Base-by-base conservation (phyloP, 1,140 invertebrate species). In the Scaptomyza montana region DNA sequence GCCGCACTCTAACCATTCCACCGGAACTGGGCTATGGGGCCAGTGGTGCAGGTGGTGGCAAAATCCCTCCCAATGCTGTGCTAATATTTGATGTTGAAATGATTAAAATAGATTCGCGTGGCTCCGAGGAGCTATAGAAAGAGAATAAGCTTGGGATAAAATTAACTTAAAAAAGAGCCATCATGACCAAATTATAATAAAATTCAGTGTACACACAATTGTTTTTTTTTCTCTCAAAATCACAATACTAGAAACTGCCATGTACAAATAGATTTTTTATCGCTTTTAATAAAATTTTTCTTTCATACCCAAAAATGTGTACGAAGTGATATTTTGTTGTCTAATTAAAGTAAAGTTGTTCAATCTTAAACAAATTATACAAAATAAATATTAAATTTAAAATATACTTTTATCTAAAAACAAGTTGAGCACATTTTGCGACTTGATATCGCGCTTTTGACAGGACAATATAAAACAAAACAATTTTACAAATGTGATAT, bases 1-100 rank as follows among this genome's bases (percentile, higher is more conserved):
- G 96, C 90, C 94, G 97, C 56, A 97, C 96, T 89, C 92, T 98
- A 16, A 95, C 97, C 4, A 97, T 97, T 80, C 96, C 96, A 19
- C 93, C 96, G n/a, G 95, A 97, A 77, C 92, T 98, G 67, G 97
- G 94, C 1, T 98, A 98, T 92, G 97, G 97, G 28, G 93, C 94
- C 36, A 92, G 93, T 69, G 97, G 97, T 62, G 95, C 95, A 21
- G 95, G 95, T 50, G 95, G 96, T 10, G 95, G 96, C 9, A 97
- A 96, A 92, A 97, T 98, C 80, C 96, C 96, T 45, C 94, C 95
- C 62, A 94, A 95, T 90, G 94, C 96, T 47, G 95, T 95, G n/a
- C 92, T 98, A 4, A 94, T 95, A 77, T 98, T 97, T 93, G 95
- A 97, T 92, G 96, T 97, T 8, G 96, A 97, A 92, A 92, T 97